Evolutionary conservation across 2,888 invertebrate genomes (phyloP).

Genomic region (Polydrusus cervinus): DNA sequence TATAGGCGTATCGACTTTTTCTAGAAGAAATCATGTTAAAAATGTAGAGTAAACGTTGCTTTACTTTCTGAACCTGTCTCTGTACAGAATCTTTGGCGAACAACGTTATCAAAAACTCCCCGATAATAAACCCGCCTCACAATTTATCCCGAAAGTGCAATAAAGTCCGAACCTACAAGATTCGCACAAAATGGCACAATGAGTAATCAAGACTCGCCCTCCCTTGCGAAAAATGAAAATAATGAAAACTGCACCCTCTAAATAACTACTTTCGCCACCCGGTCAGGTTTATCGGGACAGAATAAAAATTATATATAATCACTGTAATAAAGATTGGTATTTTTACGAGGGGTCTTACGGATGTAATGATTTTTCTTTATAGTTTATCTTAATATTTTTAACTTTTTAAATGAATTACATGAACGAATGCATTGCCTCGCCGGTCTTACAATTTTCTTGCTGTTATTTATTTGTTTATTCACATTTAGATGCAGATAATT

Average conservation of each 20-base stretch:
- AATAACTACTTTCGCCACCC: slow-evolving; percentile 32
- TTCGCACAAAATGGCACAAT: slow-evolving; percentile 44
- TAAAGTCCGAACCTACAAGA: slow-evolving; percentile 39
- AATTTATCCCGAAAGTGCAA: slow-evolving; percentile 40
- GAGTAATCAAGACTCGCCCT: slow-evolving; percentile 40
- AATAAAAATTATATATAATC: not conserved
- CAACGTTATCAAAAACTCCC: slow-evolving; percentile 17
- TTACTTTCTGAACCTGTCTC: too few relatives aligned
- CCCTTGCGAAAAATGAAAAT: slow-evolving; percentile 43
- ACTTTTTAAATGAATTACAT: too few relatives aligned
- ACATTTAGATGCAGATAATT: too few relatives aligned
- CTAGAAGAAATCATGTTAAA: too few relatives aligned
- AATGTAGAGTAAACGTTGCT: too few relatives aligned
- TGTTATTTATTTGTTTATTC: too few relatives aligned
- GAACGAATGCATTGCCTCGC: too few relatives aligned
- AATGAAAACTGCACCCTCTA: slow-evolving; percentile 34
- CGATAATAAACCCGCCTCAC: slow-evolving; percentile 25
- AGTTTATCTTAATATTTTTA: too few relatives aligned
- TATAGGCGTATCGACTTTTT: too few relatives aligned
- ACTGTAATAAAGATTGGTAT: not conserved
- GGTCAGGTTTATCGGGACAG: slow-evolving; percentile 18
- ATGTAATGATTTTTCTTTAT: too few relatives aligned
- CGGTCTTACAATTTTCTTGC: too few relatives aligned
- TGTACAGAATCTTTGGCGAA: too few relatives aligned
- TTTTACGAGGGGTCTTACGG: not conserved